Conservation (phyloP, 2,888 invertebrate genomes). For the Lycophotia porphyrea region DNA sequence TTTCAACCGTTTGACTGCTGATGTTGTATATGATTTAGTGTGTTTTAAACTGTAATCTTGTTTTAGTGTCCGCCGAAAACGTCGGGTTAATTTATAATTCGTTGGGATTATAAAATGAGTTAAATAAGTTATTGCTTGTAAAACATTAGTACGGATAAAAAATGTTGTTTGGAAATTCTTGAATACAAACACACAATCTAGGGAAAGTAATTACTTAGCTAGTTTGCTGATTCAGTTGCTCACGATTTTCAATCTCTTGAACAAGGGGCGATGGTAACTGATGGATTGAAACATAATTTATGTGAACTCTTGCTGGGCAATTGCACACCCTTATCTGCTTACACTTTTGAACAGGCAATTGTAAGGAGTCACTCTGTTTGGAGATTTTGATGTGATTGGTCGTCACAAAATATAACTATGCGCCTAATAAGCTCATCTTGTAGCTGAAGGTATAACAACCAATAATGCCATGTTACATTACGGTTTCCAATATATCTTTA, state of each 20-base stretch:
- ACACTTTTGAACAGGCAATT: neutral
- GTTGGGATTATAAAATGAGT: constrained; percentile 50
- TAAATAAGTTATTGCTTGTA: constrained; percentile 43
- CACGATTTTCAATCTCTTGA: neutral
- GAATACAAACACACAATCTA: neutral
- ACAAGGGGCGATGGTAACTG: neutral
- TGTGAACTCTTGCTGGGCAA: constrained; percentile 8
- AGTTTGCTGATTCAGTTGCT: neutral
- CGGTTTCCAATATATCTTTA: neutral
- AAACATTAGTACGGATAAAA: constrained; percentile 24
- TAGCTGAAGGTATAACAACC: neutral
- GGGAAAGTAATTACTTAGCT: constrained; percentile 7
- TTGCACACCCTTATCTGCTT: neutral
- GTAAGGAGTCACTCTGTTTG: neutral
- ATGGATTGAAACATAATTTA: constrained; percentile 30
- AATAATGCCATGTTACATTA: neutral
- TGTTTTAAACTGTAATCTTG: constrained; percentile 63
- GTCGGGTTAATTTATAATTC: constrained; percentile 59
- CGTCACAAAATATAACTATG: neutral
- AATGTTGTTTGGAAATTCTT: neutral
- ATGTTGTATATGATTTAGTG: constrained; percentile 71
- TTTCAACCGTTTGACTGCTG: constrained; percentile 66
- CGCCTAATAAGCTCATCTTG: neutral
- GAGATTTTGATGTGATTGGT: neutral
- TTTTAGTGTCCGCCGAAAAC: constrained; percentile 45